Evolutionary conservation across 2,888 invertebrate genomes (phyloP), one percentile per base, ranked within the genome.

Genomic region (Tachystola acroxantha): DNA sequence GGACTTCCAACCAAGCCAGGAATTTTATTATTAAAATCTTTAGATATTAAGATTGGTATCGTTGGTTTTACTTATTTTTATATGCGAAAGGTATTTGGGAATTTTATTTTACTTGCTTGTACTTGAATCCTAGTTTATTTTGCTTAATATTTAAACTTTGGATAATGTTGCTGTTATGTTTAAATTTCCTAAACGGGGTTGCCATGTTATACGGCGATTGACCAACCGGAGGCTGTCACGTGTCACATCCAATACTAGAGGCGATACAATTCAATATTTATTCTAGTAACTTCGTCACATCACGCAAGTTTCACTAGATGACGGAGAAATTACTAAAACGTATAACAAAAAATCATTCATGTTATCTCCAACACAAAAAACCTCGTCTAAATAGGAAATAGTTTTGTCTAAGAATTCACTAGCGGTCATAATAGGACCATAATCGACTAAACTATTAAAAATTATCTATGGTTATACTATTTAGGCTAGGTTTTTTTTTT

Each of bases 41-140:
- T n/a, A n/a, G n/a, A n/a, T n/a, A n/a, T n/a, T n/a, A n/a, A n/a
- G n/a, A n/a, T n/a, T n/a, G n/a, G n/a, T n/a, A n/a, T n/a, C n/a
- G n/a, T n/a, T n/a, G n/a, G n/a, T n/a, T n/a, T n/a, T n/a, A n/a
- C n/a, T n/a, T n/a, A n/a, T n/a, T n/a, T n/a, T 25, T 30, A 16
- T 9, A 16, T 13, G 37, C 37, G 34, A 46, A 45, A 48, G 45
- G 44, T 43, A 48, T 44, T 41, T 32, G 32, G 38, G 42, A n/a
- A n/a, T n/a, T n/a, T n/a, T n/a, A n/a, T n/a, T n/a, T n/a, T 27
- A 55, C 50, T 53, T 50, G 48, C 34, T 73, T 75, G 71, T 69
- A 74, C 75, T 73, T 70, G 61, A 60, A 61, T 59, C 65, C 64
- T 72, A 71, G 65, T 60, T 70, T 62, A 68, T 71, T 78, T 75